Evolutionary conservation across 2,888 invertebrate genomes (phyloP).

Genomic region (Margaritifera margaritifera): DNA sequence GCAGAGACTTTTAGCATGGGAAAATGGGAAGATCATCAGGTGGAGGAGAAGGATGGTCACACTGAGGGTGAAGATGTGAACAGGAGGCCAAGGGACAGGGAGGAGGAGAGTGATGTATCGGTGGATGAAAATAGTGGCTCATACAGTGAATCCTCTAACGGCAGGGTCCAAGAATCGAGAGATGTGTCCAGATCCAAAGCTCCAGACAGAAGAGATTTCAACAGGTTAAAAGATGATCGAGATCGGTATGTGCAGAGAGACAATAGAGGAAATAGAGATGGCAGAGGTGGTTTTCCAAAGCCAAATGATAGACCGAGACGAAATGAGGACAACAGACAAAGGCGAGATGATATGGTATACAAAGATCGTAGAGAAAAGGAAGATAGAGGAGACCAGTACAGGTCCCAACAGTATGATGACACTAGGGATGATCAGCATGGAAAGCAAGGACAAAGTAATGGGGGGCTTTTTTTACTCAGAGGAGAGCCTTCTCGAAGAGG

Average conservation of each 20-base stretch:
- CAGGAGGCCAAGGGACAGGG: constrained; percentile 49
- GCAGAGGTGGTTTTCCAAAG: constrained; percentile 18
- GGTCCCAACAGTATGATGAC: constrained; percentile 19
- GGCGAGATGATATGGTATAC: constrained; percentile 18
- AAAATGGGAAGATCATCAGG: constrained; percentile 23
- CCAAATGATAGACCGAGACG: constrained; percentile 15
- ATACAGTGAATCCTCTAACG: constrained; percentile 61
- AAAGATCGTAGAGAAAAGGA: constrained; percentile 7
- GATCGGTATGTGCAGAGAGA: constrained; percentile 6
- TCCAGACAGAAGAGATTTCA: constrained; percentile 16
- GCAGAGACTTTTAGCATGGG: constrained; percentile 35
- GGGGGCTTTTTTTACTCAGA: constrained; percentile 80
- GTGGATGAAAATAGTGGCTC: constrained; percentile 68
- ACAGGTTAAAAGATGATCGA: constrained; percentile 2
- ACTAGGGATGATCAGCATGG: constrained; percentile 28
- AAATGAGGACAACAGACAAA: constrained; percentile 13
- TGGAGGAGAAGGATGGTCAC: constrained; percentile 27
- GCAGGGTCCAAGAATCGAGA: constrained; percentile 18
- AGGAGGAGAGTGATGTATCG: constrained; percentile 61
- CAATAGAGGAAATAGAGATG: constrained; percentile 12
- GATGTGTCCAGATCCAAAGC: constrained; percentile 24
- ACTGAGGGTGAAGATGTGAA: constrained; percentile 43
- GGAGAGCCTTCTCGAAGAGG: constrained; percentile 92
- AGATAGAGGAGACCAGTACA: constrained; percentile 14
- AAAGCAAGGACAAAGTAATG: constrained; percentile 26